Percentiles rank a stretch among this genome's conserved stretches.
Evolutionary conservation across 2,113 vertebrate genomes (phyloP).

Genomic region (Phrynocephalus versicolor): DNA sequence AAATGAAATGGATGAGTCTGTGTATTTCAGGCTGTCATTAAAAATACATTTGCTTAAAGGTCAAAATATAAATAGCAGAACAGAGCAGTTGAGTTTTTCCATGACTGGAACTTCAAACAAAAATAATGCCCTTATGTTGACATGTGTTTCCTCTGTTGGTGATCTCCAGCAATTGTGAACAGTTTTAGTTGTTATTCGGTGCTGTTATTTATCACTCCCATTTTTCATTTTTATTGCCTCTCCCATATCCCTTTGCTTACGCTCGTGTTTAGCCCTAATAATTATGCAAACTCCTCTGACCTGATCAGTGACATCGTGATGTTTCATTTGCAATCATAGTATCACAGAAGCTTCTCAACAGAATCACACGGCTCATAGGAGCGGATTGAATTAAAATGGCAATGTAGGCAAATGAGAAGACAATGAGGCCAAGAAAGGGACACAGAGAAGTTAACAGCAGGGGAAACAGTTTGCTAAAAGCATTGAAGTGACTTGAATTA

Average conservation of each 20-base stretch:
- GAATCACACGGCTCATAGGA: no score
- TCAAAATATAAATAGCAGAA: constrained; percentile 47
- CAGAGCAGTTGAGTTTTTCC: constrained; percentile 12
- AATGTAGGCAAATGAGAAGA: background rate
- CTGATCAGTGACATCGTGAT: background rate
- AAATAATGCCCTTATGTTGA: constrained; percentile 51
- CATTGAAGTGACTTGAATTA: constrained; percentile 34
- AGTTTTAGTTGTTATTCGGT: constrained; percentile 9
- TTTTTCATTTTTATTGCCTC: background rate
- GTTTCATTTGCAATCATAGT: background rate
- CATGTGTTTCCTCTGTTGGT: background rate
- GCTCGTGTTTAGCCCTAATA: background rate
- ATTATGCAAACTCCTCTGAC: background rate
- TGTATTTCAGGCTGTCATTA: fast-evolving
- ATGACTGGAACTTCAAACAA: constrained; percentile 44
- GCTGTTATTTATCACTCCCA: background rate
- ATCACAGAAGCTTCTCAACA: background rate
- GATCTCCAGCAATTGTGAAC: background rate
- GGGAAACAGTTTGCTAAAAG: constrained; percentile 33
- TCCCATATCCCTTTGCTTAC: background rate
- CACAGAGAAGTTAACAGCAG: background rate
- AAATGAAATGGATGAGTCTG: constrained; percentile 21
- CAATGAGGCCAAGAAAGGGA: background rate
- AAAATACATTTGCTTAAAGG: background rate
- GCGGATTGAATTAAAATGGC: background rate